Evolutionary conservation across 2,113 vertebrate species (phyloP), one percentile per base, ranked within the genome.

Genomic region (Otis tarda): DNA sequence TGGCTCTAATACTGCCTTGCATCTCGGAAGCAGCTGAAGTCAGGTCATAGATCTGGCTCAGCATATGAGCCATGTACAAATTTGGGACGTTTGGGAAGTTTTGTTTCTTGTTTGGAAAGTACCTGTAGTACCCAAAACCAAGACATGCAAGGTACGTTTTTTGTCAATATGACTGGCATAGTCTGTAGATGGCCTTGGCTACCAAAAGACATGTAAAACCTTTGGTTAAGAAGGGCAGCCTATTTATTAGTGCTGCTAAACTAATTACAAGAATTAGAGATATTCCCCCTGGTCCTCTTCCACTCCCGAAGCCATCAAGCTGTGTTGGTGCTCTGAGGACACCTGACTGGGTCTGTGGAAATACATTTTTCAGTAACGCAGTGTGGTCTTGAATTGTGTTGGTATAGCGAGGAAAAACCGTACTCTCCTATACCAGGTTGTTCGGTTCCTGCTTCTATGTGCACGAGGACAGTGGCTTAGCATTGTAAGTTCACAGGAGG

Each of bases 401-500:
- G 61, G 27, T 27, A 4, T 23, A 37, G 30, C 0, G 1, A 67
- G 22, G 27, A 52, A 59, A 59, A 61, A 14, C 28, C 11, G 10
- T 15, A 11, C 39, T 14, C 31, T 27, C 13, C 14, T 69, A 18
- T 27, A 8, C 22, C 7, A 1, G 8, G 2, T 14, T 39, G 21
- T n/a, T 71, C 5, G 13, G 6, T 88, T 67, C 49, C 12, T 56
- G 3, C 28, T 47, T 11, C 23, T 17, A 1, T 4, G 5, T 61
- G 30, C 10, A 4, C 24, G 19, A 67, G 33, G 59, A 35, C 6
- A 31, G 63, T 9, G n/a, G 18, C 12, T n/a, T 33, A 75, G 30
- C 21, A 22, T 11, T 0, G 0, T 7, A 13, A 68, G 3, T 18
- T 74, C 17, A 1, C 7, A 21, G n/a, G 31, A 77, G 41, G 67